A percentile compares a stretch with the other conserved stretches of the same genome.
Conservation (phyloP, 2,797 vertebrate species). For the Halcyon smyrnensis region DNA sequence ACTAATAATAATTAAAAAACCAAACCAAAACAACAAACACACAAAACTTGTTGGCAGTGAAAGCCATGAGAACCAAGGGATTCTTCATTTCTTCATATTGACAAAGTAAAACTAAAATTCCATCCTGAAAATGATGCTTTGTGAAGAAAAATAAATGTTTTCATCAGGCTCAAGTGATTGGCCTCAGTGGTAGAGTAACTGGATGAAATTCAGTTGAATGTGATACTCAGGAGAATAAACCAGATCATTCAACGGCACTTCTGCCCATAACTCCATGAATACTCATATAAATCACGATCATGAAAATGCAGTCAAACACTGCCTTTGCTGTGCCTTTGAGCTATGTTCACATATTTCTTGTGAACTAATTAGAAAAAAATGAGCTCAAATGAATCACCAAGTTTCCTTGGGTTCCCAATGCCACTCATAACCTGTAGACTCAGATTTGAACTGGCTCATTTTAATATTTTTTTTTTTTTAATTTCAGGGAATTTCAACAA, state of each 20-base stretch:
- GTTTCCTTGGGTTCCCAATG: background rate
- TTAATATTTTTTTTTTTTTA: background rate
- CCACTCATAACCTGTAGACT: background rate
- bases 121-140: background rate
- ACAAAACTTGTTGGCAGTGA: background rate
- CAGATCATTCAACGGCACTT: background rate
- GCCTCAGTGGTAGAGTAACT: background rate
- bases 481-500: background rate
- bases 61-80: background rate
- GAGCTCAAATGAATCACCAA: background rate
- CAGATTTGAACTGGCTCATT: background rate
- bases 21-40: background rate
- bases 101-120: background rate
- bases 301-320: background rate
- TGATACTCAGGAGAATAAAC: conserved; percentile 12
- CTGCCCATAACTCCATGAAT: background rate
- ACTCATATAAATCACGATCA: conserved; percentile 5
- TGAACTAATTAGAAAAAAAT: conserved; percentile 2
- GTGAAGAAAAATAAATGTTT: background rate
- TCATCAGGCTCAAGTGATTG: background rate
- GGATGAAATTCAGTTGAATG: conserved; percentile 13
- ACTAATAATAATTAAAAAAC: background rate
- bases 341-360: background rate
- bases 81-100: conserved; percentile 3
- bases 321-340: conserved; percentile 28